Base-by-base conservation (phyloP, 2,113 vertebrate species). In the Oncorhynchus keta region DNA sequence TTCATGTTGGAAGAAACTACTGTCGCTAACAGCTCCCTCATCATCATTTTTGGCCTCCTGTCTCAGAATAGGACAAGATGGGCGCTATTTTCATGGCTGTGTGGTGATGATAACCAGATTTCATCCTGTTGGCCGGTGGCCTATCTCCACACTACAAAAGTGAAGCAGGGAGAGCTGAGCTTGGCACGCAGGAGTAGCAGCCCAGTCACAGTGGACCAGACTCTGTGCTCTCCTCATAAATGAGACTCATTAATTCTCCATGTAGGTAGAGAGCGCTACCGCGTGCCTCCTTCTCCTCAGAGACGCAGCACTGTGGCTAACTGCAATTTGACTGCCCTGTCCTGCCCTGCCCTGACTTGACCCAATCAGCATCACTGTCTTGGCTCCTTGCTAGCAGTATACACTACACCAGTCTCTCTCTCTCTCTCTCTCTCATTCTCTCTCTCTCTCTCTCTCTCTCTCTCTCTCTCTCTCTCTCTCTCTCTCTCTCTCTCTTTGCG, bases 191-290 rank as follows among this genome's bases (percentile, higher is more conserved):
- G 75, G 85, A 79, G 86, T 80, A 84, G 77, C 82, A 85, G 77
- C 65, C 28, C 81, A 32, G 85, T 78, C 86, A 84, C 86, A 77
- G 84, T 1, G 78, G 86, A 81, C 83, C 22, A 73, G 83, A 84
- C 87, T 89, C 78, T 79, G 73, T 83, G 83, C 73, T 61, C 84
- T 79, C 76, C 78, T 81, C 82, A 79, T 86, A 90, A 90, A 88
- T 89, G 87, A 90, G 83, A 74, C 79, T 86, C 90, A 88, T 92
- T 90, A 81, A 90, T 89, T 90, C 86, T 87, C 79, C 74, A 79
- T 81, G 76, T 81, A 81, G 83, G 81, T 80, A 83, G 83, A 79
- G 72, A 76, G 85, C 84, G 84, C 85, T 85, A 84, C 85, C 76
- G 71, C 70, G 79, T 77, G 66, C 39, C 57, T 74, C 20, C 28